phyloP scores from a whole-genome alignment of 2,888 invertebrate genomes.

The Polymixis lichenea region DNA sequence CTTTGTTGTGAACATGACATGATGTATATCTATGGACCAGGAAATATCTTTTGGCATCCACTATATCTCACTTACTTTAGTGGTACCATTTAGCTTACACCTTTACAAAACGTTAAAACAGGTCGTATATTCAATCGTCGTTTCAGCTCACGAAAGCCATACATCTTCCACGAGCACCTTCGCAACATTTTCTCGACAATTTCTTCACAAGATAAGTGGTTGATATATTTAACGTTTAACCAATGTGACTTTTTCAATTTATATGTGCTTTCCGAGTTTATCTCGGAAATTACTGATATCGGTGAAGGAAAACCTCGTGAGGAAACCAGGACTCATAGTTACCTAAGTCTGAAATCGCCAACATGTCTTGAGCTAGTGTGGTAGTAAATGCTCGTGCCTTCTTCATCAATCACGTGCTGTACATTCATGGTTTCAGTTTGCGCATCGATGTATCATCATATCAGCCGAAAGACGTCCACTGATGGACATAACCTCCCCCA shows the following conservation, averaged over 20 bases:
- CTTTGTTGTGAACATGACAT: background rate
- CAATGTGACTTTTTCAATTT: background rate
- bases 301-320: background rate
- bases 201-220: slow-evolving; percentile 25
- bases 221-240: background rate
- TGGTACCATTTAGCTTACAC: background rate
- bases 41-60: background rate
- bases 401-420: too few species aligned
- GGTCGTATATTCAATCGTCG: background rate
- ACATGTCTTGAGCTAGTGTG: background rate
- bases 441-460: too few species aligned
- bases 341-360: background rate
- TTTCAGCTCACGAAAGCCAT: background rate
- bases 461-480: too few species aligned
- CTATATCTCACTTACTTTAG: slow-evolving; percentile 18
- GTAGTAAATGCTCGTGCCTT: background rate
- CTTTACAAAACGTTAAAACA: background rate
- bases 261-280: background rate
- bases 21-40: background rate
- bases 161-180: slow-evolving; percentile 12
- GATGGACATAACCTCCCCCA: too few species aligned
- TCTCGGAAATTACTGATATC: background rate
- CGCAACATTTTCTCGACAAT: slow-evolving; percentile 22
- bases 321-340: background rate
- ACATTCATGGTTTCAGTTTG: too few species aligned